phyloP scores from a whole-genome alignment of 2,888 invertebrate species.

The Nymphalis urticae region DNA sequence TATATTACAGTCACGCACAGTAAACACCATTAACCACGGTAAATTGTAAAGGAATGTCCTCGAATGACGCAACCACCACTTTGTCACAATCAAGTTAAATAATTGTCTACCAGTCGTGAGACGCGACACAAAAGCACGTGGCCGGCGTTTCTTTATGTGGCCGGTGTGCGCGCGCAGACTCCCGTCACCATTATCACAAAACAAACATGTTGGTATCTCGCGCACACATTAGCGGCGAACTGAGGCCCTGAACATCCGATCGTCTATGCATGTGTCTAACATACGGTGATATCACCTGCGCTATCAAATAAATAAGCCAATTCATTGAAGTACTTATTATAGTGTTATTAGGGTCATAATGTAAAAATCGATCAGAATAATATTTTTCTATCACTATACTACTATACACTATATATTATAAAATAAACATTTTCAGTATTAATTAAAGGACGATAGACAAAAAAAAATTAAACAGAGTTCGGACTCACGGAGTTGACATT shows the following conservation, averaged over 20 bases:
- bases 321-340: conserved; percentile 31
- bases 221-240: conserved; percentile 53
- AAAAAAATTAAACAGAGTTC: conserved; percentile 25
- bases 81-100: conserved; percentile 25
- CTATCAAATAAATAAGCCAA: conserved; percentile 40
- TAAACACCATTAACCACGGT: conserved; percentile 52
- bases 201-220: conserved; percentile 68
- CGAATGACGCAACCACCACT: conserved; percentile 45
- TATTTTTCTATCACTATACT: too few species aligned
- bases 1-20: conserved; percentile 54
- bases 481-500: conserved; percentile 42
- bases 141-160: conserved; percentile 47
- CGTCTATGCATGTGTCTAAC: conserved; percentile 53
- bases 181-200: conserved; percentile 62
- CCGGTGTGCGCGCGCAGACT: conserved; percentile 55
- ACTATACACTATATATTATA: too few species aligned
- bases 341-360: conserved; percentile 24
- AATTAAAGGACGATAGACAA: background rate
- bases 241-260: conserved; percentile 38
- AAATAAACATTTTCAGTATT: background rate
- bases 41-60: conserved; percentile 37
- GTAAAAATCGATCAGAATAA: conserved; percentile 24
- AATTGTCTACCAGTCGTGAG: conserved; percentile 27
- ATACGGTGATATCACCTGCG: conserved; percentile 51
- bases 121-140: conserved; percentile 50